phyloP scores from a whole-genome alignment of 1,140 invertebrate genomes.

The Aphaenogaster rudis region DNA sequence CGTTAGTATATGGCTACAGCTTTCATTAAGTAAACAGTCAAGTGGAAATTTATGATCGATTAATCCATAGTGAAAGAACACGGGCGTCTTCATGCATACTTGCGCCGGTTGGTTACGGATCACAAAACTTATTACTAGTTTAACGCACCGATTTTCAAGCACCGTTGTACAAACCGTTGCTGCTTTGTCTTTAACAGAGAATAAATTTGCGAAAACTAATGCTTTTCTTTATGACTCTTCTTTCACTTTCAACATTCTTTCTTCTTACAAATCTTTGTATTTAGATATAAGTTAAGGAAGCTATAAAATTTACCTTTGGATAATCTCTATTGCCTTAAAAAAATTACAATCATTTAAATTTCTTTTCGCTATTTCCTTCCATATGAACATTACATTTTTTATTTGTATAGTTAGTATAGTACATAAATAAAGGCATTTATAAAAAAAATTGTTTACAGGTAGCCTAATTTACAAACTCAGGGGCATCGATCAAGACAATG shows the following conservation, averaged over 20 bases:
- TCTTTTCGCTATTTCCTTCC: neutral
- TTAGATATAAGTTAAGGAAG: neutral
- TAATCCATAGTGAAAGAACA: conserved; percentile 15
- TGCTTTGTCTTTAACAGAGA: conserved; percentile 7
- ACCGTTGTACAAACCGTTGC: conserved; percentile 55
- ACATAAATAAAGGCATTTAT: neutral
- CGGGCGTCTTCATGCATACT: conserved; percentile 39
- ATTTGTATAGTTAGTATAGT: neutral
- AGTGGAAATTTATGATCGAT: conserved; percentile 32
- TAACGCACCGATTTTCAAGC: conserved; percentile 37
- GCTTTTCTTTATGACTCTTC: neutral
- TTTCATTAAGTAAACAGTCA: neutral
- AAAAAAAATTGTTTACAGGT: conserved; percentile 87
- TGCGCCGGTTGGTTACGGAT: conserved; percentile 38
- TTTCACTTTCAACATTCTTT: conserved; percentile 6
- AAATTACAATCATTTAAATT: neutral
- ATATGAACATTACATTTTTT: neutral
- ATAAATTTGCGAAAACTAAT: conserved; percentile 29
- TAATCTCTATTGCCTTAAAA: neutral
- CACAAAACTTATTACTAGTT: conserved; percentile 52
- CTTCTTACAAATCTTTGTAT: neutral
- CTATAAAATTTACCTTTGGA: neutral
- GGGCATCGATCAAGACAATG: conserved; percentile 94
- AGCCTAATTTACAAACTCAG: conserved; percentile 93
- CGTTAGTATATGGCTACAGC: neutral